Base-by-base conservation (phyloP, 2,888 invertebrate genomes). In the Terebella lapidaria region DNA sequence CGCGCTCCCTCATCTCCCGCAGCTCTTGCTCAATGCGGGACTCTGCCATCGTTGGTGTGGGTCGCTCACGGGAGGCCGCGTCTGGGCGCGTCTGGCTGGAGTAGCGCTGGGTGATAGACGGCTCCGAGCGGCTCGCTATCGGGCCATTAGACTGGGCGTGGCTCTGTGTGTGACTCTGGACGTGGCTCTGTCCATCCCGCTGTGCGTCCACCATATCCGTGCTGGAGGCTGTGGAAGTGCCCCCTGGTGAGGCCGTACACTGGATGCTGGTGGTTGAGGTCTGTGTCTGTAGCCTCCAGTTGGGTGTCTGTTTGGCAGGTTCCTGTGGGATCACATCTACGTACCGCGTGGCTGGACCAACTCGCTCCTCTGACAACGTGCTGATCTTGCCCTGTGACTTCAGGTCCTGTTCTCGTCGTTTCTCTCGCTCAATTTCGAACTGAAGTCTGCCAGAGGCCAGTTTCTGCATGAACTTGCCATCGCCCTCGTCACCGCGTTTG, bases 21-120 rank as follows among this genome's bases (percentile, higher is more conserved):
- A 94, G 82, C 79, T 94, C 94, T 65, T 87, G 87, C 74, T 91
- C 89, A 71, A 94, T 93, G 80, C 91, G 91, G 72, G 91, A 89
- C 77, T 93, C 92, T 1, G 92, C 91, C 0, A 92, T 89, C 2
- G 91, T 87, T 77, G 86, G 90, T 20, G 90, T 90, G 67, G 89
- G 89, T 59, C 90, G 84, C 4, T 4, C 18, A 10, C 20, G 24
- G 18, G 20, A 4, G 47, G 42, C 4, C 5, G 51, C n/a, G 10
- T 35, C 52, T 27, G 57, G 29, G 26, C n/a, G 22, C 28, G 42
- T 46, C 54, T 15, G 28, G 27, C 26, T 55, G 3, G 27, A 47
- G 18, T 27, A 52, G 27, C 28, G 29, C 46, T 5, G 27, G 47
- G 26, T 1, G 20, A 35, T 46, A 20, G 26, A 3, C 46, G 30